Evolutionary conservation across 1,140 invertebrate species (phyloP).

Genomic region (Aphelinus atriplicis): DNA sequence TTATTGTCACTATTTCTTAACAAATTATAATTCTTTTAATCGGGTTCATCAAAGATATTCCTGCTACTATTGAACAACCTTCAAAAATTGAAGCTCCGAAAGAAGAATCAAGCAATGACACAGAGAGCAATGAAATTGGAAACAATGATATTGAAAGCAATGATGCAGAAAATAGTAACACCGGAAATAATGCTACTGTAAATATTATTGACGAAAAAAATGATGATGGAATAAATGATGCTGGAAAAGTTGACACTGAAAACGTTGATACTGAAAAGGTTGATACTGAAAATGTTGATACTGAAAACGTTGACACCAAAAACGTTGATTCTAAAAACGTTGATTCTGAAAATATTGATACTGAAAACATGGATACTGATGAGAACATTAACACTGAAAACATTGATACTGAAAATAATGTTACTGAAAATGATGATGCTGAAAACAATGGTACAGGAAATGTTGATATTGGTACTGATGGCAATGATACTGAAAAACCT

Average conservation of each 20-base stretch:
- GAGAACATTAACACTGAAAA: not conserved
- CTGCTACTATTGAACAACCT: conserved; percentile 24
- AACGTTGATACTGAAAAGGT: not conserved
- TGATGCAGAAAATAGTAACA: no score
- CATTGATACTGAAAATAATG: conserved; percentile 41
- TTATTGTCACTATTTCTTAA: no score
- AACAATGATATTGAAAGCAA: no score
- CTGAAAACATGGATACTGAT: not conserved
- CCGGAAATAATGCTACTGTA: not conserved
- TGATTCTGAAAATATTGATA: not conserved
- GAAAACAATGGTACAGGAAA: conserved; percentile 45
- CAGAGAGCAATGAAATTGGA: not conserved
- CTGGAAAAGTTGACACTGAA: no score
- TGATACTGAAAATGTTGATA: not conserved
- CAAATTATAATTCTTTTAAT: not conserved
- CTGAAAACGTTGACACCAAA: no score
- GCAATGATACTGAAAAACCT: not conserved
- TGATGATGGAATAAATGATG: no score
- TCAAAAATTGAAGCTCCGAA: conserved; percentile 35
- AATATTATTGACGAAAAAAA: no score
- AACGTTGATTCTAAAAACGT: not conserved
- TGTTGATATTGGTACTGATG: not conserved
- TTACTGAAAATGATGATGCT: conserved; percentile 55
- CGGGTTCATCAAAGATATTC: conserved; percentile 15
- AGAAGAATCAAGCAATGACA: conserved; percentile 26